phyloP scores from a whole-genome alignment of 2,797 vertebrate genomes.

The Neoniphon sammara region DNA sequence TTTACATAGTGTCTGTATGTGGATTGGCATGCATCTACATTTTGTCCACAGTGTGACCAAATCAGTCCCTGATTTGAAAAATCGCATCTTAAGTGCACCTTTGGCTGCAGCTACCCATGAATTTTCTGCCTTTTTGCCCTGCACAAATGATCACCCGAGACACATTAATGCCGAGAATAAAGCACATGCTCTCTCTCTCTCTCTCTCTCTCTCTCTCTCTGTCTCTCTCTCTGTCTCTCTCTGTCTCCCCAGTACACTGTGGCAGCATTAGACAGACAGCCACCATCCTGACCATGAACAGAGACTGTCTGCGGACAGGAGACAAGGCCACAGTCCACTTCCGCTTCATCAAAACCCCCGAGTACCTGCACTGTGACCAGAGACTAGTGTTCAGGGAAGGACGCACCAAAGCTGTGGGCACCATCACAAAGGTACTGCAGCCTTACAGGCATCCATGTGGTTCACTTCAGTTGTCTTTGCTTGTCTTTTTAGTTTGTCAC shows the following conservation, averaged over 20 bases:
- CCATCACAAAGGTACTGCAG: constrained; percentile 90
- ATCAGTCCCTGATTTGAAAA: too few relatives aligned
- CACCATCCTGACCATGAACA: constrained; percentile 96
- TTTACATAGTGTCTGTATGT: too few relatives aligned
- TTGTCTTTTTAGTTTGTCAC: neutral
- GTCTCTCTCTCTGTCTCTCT: neutral
- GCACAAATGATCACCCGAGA: too few relatives aligned
- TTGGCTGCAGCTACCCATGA: too few relatives aligned
- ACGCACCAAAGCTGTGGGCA: constrained; percentile 95
- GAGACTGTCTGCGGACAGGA: constrained; percentile 94
- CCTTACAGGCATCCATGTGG: neutral
- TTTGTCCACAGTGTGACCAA: too few relatives aligned
- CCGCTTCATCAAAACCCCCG: constrained; percentile 97
- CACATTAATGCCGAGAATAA: neutral
- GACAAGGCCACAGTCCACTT: constrained; percentile 97
- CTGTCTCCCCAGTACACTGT: constrained; percentile 76
- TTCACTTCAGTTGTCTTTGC: neutral
- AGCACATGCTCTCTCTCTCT: neutral
- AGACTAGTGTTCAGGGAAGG: constrained; percentile 96
- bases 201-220: neutral
- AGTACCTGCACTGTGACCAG: constrained; percentile 94
- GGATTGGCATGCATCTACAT: too few relatives aligned
- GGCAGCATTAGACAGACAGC: constrained; percentile 97
- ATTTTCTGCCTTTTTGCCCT: too few relatives aligned
- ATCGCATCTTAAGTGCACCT: too few relatives aligned